Conservation (phyloP, 2,888 invertebrate species). For the Vesta saturnalis region DNA sequence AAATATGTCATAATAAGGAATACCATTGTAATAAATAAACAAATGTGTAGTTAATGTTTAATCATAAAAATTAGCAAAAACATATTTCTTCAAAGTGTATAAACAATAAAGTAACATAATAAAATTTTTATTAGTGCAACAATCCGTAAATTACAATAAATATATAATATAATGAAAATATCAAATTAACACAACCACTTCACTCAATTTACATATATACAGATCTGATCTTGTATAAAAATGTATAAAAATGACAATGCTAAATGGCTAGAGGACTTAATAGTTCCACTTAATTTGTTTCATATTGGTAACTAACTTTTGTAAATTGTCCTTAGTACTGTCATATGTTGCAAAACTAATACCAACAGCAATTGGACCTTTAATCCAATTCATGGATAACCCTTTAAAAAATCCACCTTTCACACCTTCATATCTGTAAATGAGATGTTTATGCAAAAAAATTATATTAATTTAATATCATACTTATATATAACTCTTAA, state of each 20-base stretch:
- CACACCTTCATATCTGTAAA: constrained; percentile 84
- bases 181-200: constrained; percentile 32
- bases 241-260: constrained; percentile 38
- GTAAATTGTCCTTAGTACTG: constrained; percentile 71
- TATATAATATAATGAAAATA: constrained; percentile 29
- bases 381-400: constrained; percentile 99
- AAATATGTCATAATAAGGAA: too few species aligned
- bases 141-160: constrained; percentile 40
- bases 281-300: constrained; percentile 39
- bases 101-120: too few species aligned
- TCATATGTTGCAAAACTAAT: constrained; percentile 98
- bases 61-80: too few species aligned
- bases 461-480: constrained; percentile 48
- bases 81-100: too few species aligned
- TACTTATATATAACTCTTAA: constrained; percentile 76
- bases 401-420: constrained; percentile 95
- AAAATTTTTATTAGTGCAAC: constrained; percentile 29
- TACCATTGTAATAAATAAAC: too few species aligned
- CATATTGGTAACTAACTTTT: constrained; percentile 55
- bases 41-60: too few species aligned
- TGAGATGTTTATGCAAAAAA: constrained; percentile 19
- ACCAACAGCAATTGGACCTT: constrained; percentile 90
- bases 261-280: constrained; percentile 17
- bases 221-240: constrained; percentile 28
- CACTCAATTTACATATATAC: constrained; percentile 33